phyloP scores from a whole-genome alignment of 2,888 invertebrate genomes.

The Alentia gelatinosa region DNA sequence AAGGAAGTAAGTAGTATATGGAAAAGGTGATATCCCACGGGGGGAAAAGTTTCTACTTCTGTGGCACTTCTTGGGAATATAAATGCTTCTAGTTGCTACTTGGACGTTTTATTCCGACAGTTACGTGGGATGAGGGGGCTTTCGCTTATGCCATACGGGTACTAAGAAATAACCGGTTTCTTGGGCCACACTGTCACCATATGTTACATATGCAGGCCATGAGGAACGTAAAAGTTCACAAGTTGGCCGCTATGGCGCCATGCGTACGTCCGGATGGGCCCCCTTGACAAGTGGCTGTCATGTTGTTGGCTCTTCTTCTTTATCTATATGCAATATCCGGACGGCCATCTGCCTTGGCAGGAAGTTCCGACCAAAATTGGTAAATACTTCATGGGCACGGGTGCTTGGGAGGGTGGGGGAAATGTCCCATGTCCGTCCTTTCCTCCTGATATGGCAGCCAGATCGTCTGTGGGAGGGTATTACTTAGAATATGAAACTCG shows the following conservation, averaged over 20 bases:
- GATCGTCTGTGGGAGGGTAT: not conserved
- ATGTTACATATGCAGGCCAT: not conserved
- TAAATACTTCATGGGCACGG: not conserved
- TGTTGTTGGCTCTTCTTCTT: constrained; percentile 8
- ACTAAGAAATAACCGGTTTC: not conserved
- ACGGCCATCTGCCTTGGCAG: not conserved
- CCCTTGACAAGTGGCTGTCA: constrained; percentile 1
- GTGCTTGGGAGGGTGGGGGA: not conserved
- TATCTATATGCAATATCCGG: constrained; percentile 26
- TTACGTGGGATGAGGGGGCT: not conserved
- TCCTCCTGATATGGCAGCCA: not conserved
- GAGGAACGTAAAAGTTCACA: not conserved
- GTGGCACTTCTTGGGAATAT: not conserved
- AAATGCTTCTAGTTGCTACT: no score
- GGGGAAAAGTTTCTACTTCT: not conserved
- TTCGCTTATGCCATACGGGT: not conserved
- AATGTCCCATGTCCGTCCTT: not conserved
- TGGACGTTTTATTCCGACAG: not conserved
- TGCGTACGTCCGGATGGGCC: not conserved
- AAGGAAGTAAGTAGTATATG: not conserved
- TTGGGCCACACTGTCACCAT: not conserved
- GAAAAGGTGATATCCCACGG: not conserved
- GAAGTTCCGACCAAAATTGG: constrained; percentile 7
- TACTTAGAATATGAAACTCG: constrained; percentile 10
- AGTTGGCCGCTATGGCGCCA: not conserved